These are phyloP conservation scores for Channa striata DNA, from an alignment of 2,797 vertebrate species.

Conservation along the genomic window DNA sequence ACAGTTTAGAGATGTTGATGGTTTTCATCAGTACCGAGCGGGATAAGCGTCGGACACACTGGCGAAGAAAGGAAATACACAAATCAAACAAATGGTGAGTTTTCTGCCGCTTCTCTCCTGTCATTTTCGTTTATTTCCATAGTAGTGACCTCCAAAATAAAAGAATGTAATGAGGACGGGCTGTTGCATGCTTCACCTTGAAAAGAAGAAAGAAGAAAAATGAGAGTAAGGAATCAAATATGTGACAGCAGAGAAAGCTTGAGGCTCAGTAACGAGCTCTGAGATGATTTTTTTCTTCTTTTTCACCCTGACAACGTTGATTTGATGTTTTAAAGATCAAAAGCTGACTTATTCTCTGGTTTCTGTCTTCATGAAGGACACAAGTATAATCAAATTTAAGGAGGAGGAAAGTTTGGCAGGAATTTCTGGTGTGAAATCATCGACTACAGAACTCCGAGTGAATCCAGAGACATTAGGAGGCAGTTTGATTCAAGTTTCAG, in stretches of 20 bases:
- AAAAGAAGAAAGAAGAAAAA: conserved; percentile 19
- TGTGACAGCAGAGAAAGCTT: conserved; percentile 15
- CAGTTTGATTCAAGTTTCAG: neutral
- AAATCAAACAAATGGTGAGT: neutral
- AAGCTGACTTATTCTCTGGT: neutral
- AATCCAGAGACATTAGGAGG: neutral
- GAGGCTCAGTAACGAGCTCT: neutral
- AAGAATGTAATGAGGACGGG: neutral
- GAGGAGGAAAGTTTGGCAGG: neutral
- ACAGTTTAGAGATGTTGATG: neutral
- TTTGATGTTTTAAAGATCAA: conserved; percentile 51
- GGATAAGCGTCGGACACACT: neutral
- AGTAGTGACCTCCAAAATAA: conserved; percentile 16
- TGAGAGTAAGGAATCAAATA: conserved; percentile 12
- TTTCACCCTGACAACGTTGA: conserved; percentile 25
- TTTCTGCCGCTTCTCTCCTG: neutral
- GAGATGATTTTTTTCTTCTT: conserved; percentile 4
- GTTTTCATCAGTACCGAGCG: neutral
- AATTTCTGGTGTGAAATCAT: neutral
- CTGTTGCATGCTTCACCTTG: conserved; percentile 33
- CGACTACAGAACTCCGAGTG: neutral
- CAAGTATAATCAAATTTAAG: neutral
- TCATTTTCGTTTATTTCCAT: neutral
- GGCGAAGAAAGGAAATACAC: neutral
- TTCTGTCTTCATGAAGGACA: conserved; percentile 20